A percentile compares a stretch with the other conserved stretches of the same genome.
Conservation (phyloP, 2,888 invertebrate genomes). For the Apodemia mormo region DNA sequence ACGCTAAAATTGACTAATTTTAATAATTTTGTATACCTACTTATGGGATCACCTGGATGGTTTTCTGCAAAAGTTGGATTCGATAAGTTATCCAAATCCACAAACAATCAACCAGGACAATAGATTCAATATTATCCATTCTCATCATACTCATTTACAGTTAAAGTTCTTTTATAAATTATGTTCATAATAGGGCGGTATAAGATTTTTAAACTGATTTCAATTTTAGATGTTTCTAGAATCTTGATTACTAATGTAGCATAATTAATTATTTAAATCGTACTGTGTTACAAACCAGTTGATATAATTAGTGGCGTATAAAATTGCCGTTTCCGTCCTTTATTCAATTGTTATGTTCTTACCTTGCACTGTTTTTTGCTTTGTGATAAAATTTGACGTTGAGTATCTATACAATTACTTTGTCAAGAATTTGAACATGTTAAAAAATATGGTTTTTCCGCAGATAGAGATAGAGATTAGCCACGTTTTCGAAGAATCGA, state of each 20-base stretch:
- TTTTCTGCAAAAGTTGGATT: too few species aligned
- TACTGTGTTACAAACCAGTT: constrained; percentile 7
- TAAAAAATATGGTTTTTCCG: neutral
- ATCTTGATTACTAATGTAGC: neutral
- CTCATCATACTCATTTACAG: too few species aligned
- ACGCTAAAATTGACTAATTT: too few species aligned
- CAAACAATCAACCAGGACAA: too few species aligned
- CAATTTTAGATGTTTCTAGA: neutral
- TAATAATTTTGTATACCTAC: too few species aligned
- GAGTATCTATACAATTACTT: neutral
- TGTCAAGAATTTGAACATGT: neutral
- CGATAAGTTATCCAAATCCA: too few species aligned
- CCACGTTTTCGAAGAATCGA: too few species aligned
- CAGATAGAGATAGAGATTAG: neutral
- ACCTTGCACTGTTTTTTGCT: constrained; percentile 40
- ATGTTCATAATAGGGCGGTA: too few species aligned
- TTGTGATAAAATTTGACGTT: neutral
- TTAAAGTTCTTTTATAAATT: too few species aligned
- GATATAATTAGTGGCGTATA: constrained; percentile 34
- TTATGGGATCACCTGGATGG: too few species aligned
- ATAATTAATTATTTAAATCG: neutral
- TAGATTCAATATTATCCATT: too few species aligned
- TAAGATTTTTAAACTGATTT: neutral
- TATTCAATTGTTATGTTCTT: constrained; percentile 48
- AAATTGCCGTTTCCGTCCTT: constrained; percentile 62